These are phyloP conservation scores for Platysteira castanea DNA, from an alignment of 2,113 vertebrate species.

Conservation along the genomic window DNA sequence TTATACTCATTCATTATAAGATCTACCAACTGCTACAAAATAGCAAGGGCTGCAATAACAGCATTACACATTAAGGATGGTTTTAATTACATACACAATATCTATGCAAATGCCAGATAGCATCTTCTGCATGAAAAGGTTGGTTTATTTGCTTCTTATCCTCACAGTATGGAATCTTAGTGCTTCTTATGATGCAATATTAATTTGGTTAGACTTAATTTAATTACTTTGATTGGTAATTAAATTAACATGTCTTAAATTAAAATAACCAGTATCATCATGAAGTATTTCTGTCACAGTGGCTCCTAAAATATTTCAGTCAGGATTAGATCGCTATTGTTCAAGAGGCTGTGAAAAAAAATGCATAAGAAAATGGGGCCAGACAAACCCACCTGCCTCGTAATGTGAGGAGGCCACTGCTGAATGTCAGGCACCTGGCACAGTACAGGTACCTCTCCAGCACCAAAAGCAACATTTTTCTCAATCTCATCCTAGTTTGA, in stretches of 20 bases:
- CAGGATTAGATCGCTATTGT: neutral
- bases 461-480: neutral
- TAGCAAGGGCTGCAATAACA: neutral
- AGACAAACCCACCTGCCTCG: neutral
- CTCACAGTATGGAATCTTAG: neutral
- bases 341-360: neutral
- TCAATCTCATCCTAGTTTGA: neutral
- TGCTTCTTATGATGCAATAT: constrained; percentile 20
- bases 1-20: neutral
- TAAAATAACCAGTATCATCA: neutral
- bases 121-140: constrained; percentile 2
- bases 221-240: neutral
- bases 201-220: constrained; percentile 11
- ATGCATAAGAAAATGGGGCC: neutral
- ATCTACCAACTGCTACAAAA: neutral
- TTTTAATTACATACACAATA: neutral
- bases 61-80: neutral
- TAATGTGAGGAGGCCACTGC: neutral
- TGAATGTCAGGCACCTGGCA: neutral
- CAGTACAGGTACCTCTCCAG: neutral
- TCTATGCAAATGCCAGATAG: constrained; percentile 27
- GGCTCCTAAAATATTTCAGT: neutral
- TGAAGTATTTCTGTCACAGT: neutral
- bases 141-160: constrained; percentile 6
- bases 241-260: constrained; percentile 3